Conservation (phyloP, 2,888 invertebrate genomes). For the Rhimphoctona megacephalus region DNA sequence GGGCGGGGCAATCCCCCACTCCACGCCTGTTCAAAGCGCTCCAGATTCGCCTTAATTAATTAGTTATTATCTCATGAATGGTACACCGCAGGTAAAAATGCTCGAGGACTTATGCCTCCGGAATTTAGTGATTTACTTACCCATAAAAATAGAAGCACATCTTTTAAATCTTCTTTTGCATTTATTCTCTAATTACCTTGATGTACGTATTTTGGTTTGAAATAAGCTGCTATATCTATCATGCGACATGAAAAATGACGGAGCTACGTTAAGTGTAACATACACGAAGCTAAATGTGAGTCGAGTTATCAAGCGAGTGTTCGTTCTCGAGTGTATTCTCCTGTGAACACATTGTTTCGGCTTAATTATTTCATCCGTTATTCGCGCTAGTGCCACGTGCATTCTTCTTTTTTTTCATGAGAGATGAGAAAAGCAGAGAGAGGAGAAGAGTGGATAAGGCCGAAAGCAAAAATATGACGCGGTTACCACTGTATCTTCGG, state of each 20-base stretch:
- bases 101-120: background rate
- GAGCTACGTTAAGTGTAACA: constrained; percentile 17
- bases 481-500: constrained; percentile 17
- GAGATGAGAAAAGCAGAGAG: constrained; percentile 8
- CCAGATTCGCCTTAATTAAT: background rate
- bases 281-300: constrained; percentile 26
- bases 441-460: background rate
- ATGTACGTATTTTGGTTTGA: background rate
- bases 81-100: no score
- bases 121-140: background rate
- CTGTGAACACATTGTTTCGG: constrained; percentile 53
- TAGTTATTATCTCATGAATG: background rate
- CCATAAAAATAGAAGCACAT: background rate
- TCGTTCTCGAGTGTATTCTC: constrained; percentile 15
- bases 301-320: constrained; percentile 14
- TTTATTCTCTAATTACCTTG: no score
- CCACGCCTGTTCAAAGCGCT: background rate
- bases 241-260: constrained; percentile 22
- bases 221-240: background rate
- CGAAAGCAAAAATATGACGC: constrained; percentile 21
- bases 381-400: constrained; percentile 40
- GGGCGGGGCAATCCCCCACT: background rate
- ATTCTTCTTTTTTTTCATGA: background rate
- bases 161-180: background rate
- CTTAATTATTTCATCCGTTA: constrained; percentile 68